Percentiles rank a stretch among this genome's conserved stretches.
Conservation (phyloP, 2,888 invertebrate species). For the Drosophila mimica region DNA sequence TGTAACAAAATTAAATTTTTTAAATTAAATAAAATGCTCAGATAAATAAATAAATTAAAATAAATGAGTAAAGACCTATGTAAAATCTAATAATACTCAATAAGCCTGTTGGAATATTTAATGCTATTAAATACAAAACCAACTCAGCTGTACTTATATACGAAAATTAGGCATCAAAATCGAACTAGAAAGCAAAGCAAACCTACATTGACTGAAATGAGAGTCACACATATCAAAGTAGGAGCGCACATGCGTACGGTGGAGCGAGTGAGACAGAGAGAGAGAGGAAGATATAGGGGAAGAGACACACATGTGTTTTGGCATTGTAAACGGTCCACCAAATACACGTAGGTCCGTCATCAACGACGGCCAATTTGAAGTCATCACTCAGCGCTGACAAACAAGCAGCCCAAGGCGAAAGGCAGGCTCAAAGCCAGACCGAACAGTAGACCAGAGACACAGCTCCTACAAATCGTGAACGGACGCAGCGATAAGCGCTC, state of each 20-base stretch:
- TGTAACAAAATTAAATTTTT: background rate
- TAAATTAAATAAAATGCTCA: background rate
- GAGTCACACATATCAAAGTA: slow-evolving; percentile 8
- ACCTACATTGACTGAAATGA: slow-evolving; percentile 1
- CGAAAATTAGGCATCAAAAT: background rate
- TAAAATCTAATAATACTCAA: background rate
- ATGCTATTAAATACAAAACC: background rate
- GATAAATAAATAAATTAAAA: background rate
- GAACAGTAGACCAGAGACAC: slow-evolving; percentile 5
- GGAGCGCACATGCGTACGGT: slow-evolving; percentile 7
- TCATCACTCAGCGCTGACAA: slow-evolving; percentile 77
- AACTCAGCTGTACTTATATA: background rate
- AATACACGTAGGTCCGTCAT: slow-evolving; percentile 59
- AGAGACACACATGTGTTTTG: slow-evolving; percentile 60
- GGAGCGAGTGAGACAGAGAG: background rate
- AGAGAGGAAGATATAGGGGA: background rate
- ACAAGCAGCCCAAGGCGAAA: slow-evolving; percentile 57
- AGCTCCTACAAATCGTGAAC: slow-evolving; percentile 17
- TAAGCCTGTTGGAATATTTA: background rate
- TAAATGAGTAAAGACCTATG: background rate
- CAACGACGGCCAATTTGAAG: slow-evolving; percentile 76
- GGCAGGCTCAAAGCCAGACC: slow-evolving; percentile 22
- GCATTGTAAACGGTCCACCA: slow-evolving; percentile 44
- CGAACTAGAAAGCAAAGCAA: slow-evolving; percentile 1
- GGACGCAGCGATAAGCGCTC: slow-evolving; percentile 45